Conservation (phyloP, 2,797 vertebrate species). For the Distichodus sexfasciatus region DNA sequence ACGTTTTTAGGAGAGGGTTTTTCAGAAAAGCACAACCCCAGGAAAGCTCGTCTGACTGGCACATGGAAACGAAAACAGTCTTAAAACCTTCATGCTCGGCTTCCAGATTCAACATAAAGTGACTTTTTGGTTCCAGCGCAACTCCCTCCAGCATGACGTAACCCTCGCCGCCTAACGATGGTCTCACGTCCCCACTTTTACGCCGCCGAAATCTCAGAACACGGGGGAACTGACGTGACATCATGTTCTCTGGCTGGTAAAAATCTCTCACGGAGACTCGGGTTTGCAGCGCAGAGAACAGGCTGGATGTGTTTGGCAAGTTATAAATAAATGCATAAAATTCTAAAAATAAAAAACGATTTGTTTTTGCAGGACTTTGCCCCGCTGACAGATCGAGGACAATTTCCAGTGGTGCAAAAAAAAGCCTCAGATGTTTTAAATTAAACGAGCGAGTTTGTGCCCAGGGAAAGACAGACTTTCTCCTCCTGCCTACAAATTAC, state of each 20-base stretch:
- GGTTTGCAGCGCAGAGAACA: not conserved
- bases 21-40: constrained; percentile 7
- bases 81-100: not conserved
- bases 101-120: constrained; percentile 30
- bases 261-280: constrained; percentile 6
- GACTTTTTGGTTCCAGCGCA: constrained; percentile 33
- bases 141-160: constrained; percentile 32
- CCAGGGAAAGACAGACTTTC: constrained; percentile 2
- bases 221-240: constrained; percentile 42
- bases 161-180: constrained; percentile 8
- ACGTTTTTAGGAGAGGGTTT: not conserved
- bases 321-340: constrained; percentile 34
- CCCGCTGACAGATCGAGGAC: constrained; percentile 40
- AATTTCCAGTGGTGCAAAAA: constrained; percentile 30
- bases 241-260: constrained; percentile 42
- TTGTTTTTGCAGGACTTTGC: constrained; percentile 20
- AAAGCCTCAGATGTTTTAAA: constrained; percentile 33
- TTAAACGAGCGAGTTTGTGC: constrained; percentile 31
- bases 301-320: constrained; percentile 6
- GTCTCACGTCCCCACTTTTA: constrained; percentile 25
- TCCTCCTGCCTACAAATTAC: constrained; percentile 27
- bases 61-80: constrained; percentile 2
- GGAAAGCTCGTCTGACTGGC: not conserved
- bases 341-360: constrained; percentile 13
- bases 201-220: constrained; percentile 38